Base-by-base conservation (phyloP, 2,888 invertebrate genomes). In the Sturmia bella region DNA sequence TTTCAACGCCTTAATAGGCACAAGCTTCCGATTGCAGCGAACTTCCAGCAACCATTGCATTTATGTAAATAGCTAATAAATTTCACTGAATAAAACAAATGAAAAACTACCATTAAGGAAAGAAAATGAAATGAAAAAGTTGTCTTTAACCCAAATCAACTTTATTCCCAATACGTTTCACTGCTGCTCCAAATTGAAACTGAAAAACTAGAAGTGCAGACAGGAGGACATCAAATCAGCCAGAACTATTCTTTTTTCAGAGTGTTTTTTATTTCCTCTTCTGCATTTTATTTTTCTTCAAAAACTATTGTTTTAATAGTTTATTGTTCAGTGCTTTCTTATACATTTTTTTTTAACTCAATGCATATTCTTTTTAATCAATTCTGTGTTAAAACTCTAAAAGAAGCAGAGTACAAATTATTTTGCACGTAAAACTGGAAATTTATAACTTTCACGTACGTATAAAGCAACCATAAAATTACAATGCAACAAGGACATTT, bases 391-490 rank as follows among this genome's bases (percentile, higher is more conserved):
- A 66, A 63, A 69, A 70, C 54, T 73, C 61, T 45, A 9, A 57
- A 39, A 56, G 61, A 61, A 63, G 50, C 57, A 52, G 57, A 63
- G 79, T 76, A 79, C 72, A 83, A 77, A 80, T 80, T 77, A 80
- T 83, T 80, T 72, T 68, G 75, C 68, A 76, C 79, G 79, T 81
- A 81, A 83, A 76, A 83, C 85, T 80, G 84, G 82, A 85, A 88
- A 87, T 87, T 86, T 86, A 86, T 85, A 85, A 86, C 85, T 74
- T 87, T 87, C 86, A 86, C 86, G 87, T 84, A 78, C 74, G 86
- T 84, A 85, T 86, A 86, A 87, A 87, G 85, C 85, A 85, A 85
- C 85, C 88, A 86, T 88, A 87, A 87, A 88, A 88, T 88, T 87
- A 86, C 85, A 86, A 79, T 75, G 85, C 74, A 85, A 75, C 83